Base-by-base conservation (phyloP, 2,113 vertebrate genomes). In the Empidonax traillii region DNA sequence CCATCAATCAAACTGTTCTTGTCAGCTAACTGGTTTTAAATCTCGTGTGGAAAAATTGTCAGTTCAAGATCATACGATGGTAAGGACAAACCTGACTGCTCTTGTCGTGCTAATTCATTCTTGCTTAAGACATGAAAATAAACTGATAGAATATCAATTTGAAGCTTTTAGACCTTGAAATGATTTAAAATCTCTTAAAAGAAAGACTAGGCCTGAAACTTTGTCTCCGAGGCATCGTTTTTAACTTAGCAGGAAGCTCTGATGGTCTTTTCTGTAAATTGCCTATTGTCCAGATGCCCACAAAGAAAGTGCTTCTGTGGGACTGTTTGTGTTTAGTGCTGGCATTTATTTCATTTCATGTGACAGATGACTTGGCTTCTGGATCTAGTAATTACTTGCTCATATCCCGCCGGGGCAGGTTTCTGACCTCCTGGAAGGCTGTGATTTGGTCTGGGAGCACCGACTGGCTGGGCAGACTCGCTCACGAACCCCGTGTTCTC, bases 211-310 rank as follows among this genome's bases (percentile, higher is more conserved):
- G 49, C 53, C 83, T 93, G 74, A 92, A 89, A 72, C 61, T 94
- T 78, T 93, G 85, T 95, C 95, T 90, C 93, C 4, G 0, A 93
- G 94, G 92, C 92, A 82, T 85, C 73, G 25, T 93, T 96, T 96
- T 87, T 84, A 95, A 84, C 86, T 89, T 86, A 68, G 69, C 52
- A 58, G 80, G 76, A 73, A 90, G 74, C 69, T 93, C 71, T 90
- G 68, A 90, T 94, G 72, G 92, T 93, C 82, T 92, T 95, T 82
- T 71, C 91, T 89, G 78, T 92, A 95, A 94, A 95, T 95, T 95
- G 85, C 94, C 80, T 94, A 13, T 92, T 93, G 93, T 90, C 89
- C 73, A 68, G 85, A 85, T 52, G 69, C 73, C 90, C 81, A 56
- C 86, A 20, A 89, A 94, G 92, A 81, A 94, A 95, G 80, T 79